Evolutionary conservation across 2,888 invertebrate genomes (phyloP).

Genomic region (Thysanoteuthis rhombus): DNA sequence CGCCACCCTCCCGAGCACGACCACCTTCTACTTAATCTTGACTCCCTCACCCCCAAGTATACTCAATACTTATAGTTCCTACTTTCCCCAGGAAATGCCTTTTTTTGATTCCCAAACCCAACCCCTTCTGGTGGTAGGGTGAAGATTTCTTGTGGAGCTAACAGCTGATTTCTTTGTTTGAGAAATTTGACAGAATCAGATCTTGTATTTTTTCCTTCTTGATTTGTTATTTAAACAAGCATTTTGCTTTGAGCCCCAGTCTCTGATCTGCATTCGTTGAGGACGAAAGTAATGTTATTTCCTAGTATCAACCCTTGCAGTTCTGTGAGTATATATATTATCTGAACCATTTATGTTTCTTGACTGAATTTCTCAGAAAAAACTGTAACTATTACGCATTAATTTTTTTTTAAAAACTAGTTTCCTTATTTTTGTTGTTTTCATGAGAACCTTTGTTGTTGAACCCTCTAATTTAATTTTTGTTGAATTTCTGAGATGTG

Average conservation of each 20-base stretch:
- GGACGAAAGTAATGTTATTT: not conserved
- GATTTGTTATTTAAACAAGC: not conserved
- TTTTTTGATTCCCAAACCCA: not conserved
- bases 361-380: not conserved
- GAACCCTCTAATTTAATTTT: too few species aligned
- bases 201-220: not conserved
- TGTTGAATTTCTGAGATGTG: too few species aligned
- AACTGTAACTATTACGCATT: too few species aligned
- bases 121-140: not conserved
- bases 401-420: too few species aligned
- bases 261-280: not conserved
- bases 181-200: not conserved
- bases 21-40: not conserved
- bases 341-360: not conserved
- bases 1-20: not conserved
- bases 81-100: not conserved
- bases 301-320: not conserved
- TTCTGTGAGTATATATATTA: not conserved
- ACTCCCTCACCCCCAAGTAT: not conserved
- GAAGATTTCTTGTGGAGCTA: not conserved
- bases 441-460: too few species aligned
- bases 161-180: not conserved
- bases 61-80: not conserved
- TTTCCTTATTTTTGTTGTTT: too few species aligned
- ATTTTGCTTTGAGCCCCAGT: not conserved